Conservation (phyloP, 2,888 invertebrate species). For the Gasteruption jaculator region DNA sequence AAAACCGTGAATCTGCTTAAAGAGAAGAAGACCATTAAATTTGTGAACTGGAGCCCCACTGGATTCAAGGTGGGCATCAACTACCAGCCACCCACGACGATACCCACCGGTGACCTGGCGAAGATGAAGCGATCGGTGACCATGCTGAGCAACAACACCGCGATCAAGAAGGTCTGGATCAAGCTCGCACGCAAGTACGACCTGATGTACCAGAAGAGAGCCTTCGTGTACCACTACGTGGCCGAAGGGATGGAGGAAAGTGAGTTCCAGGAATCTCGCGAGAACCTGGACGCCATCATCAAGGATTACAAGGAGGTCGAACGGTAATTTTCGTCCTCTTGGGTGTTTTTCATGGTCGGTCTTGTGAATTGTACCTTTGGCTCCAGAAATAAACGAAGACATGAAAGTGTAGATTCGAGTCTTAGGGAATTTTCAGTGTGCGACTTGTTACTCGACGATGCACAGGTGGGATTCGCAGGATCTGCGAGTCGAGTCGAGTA, state of each 20-base stretch:
- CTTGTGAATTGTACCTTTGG: no score
- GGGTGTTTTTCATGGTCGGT: no score
- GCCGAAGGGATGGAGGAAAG: conserved; percentile 71
- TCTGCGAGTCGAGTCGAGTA: no score
- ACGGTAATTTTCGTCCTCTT: no score
- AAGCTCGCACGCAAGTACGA: conserved; percentile 75
- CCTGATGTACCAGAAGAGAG: conserved; percentile 75
- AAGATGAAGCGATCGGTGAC: conserved; percentile 73
- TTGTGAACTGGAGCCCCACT: conserved; percentile 80
- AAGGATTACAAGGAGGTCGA: conserved; percentile 69
- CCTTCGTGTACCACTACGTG: conserved; percentile 85
- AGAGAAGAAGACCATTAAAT: conserved; percentile 64
- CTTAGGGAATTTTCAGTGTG: no score
- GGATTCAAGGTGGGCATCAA: conserved; percentile 76
- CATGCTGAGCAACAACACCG: conserved; percentile 82
- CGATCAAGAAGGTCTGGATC: conserved; percentile 77
- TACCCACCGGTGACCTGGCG: conserved; percentile 72
- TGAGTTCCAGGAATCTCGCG: conserved; percentile 60
- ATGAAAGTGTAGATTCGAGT: no score
- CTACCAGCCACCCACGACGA: conserved; percentile 71
- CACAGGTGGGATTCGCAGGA: no score
- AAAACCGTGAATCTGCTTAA: conserved; percentile 68
- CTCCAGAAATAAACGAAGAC: no score
- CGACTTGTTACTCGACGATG: no score
- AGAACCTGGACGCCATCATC: conserved; percentile 61